phyloP scores from a whole-genome alignment of 2,797 vertebrate species.

The Sphenopsis melanotis region DNA sequence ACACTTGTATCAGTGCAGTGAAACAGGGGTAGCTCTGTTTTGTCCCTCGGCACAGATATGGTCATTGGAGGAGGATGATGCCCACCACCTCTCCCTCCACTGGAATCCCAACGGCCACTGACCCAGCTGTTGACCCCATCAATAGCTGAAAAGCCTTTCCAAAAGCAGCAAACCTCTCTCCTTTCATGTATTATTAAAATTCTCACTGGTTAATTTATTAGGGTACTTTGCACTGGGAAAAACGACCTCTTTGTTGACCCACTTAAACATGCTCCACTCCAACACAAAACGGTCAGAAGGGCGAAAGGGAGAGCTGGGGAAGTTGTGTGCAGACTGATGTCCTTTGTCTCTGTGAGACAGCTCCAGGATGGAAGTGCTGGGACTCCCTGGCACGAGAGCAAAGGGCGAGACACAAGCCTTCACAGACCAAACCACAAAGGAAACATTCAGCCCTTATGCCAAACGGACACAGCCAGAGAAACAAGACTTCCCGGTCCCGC shows the following conservation, averaged over 20 bases:
- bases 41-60: rapidly evolving
- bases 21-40: background rate
- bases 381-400: constrained; percentile 66
- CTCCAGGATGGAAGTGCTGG: constrained; percentile 57
- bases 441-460: constrained; percentile 22
- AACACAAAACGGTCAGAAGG: constrained; percentile 4
- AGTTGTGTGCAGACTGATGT: background rate
- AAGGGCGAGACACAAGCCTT: constrained; percentile 57
- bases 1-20: background rate
- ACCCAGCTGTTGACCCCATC: background rate
- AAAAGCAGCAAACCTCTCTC: background rate
- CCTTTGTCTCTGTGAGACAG: constrained; percentile 40
- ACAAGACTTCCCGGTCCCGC: background rate
- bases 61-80: background rate
- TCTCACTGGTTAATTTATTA: constrained; percentile 59
- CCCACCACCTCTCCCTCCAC: background rate
- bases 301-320: background rate
- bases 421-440: constrained; percentile 54
- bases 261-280: constrained; percentile 24
- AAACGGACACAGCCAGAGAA: background rate
- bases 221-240: constrained; percentile 44
- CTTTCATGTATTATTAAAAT: constrained; percentile 60
- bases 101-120: background rate
- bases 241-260: constrained; percentile 48
- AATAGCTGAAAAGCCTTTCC: constrained; percentile 50